Evolutionary conservation across 2,888 invertebrate genomes (phyloP).

Genomic region (Eupelmus urozonus): DNA sequence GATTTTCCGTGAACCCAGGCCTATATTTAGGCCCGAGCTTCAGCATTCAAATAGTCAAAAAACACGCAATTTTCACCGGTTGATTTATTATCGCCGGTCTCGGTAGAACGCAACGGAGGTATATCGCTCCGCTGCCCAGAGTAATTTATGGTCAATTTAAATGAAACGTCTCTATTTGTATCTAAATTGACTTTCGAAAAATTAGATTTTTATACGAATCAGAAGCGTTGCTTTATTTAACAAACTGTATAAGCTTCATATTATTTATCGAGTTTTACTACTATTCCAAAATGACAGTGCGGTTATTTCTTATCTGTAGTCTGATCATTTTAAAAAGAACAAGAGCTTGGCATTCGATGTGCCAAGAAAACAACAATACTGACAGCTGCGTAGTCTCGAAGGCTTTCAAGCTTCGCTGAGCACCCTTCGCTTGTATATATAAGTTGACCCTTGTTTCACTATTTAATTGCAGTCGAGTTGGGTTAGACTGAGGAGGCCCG

Average conservation of each 20-base stretch:
- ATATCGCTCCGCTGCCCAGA: slow-evolving; percentile 6
- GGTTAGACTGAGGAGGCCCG: slow-evolving; percentile 22
- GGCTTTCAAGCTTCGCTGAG: slow-evolving; percentile 52
- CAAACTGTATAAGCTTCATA: too few relatives aligned
- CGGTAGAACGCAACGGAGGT: slow-evolving; percentile 12
- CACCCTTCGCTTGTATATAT: slow-evolving; percentile 41
- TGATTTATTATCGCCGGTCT: slow-evolving; percentile 54
- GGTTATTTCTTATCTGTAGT: slow-evolving; percentile 30
- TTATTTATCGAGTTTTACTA: slow-evolving; percentile 1
- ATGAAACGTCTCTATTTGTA: slow-evolving; percentile 51
- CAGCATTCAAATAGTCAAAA: slow-evolving; percentile 55
- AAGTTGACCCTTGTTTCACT: slow-evolving; percentile 67
- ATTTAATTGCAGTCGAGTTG: slow-evolving; percentile 67
- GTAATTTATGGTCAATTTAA: slow-evolving; percentile 47
- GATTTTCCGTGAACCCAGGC: slow-evolving; percentile 43
- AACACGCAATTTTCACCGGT: slow-evolving; percentile 58
- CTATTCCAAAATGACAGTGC: neutral
- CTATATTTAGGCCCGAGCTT: slow-evolving; percentile 28
- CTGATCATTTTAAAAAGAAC: slow-evolving; percentile 19
- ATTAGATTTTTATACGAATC: slow-evolving; percentile 28
- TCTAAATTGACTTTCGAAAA: slow-evolving; percentile 49
- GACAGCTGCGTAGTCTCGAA: slow-evolving; percentile 61
- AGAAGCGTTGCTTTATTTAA: neutral
- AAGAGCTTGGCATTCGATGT: slow-evolving; percentile 27
- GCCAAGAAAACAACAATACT: slow-evolving; percentile 47